Evolutionary conservation across 2,888 invertebrate species (phyloP), one percentile per base, ranked within the genome.

Genomic region (Spilarctia lutea): DNA sequence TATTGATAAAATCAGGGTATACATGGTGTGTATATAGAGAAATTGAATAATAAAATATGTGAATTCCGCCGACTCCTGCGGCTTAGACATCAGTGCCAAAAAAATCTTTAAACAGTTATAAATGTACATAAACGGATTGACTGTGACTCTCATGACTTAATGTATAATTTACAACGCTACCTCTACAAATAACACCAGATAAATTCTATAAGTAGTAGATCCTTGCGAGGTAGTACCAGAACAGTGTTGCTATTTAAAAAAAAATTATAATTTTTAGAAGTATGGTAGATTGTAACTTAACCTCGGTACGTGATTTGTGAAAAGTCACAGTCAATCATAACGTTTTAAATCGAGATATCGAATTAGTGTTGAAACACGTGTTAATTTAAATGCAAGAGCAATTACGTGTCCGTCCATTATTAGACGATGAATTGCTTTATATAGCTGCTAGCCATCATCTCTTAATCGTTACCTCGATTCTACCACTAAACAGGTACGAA

Each of bases 1-100:
- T 88, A 88, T 88, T 85, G 81, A 89, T 88, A 86, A 87, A 83
- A 84, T 89, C 89, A 90, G 89, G 90, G 89, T 91, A 89, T 86
- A 83, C 81, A 79, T 78, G 83, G 81, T 86, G 81, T 86, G 88
- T 82, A 82, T 81, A 84, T 82, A 86, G 79, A 77, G 76, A 82
- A 78, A 83, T 79, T 84, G 48, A 33, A 79, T 77, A 76, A 65
- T 68, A 73, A 77, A 71, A 77, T 79, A 74, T 82, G 78, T 80
- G 75, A 76, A 80, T 77, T 71, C 76, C 73, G 86, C 68, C 18
- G 33, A 66, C 60, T 48, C 66, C 56, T 65, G 81, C 78, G 81
- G 79, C 75, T 70, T 79, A 81, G 71, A 80, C 81, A 71, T 75
- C 86, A 83, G 84, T 85, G 84, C 84, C 84, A 84, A 86, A 86